Percentiles rank a stretch among this genome's conserved stretches.
Conservation (phyloP, 2,113 vertebrate species). For the Asarcornis scutulata region DNA sequence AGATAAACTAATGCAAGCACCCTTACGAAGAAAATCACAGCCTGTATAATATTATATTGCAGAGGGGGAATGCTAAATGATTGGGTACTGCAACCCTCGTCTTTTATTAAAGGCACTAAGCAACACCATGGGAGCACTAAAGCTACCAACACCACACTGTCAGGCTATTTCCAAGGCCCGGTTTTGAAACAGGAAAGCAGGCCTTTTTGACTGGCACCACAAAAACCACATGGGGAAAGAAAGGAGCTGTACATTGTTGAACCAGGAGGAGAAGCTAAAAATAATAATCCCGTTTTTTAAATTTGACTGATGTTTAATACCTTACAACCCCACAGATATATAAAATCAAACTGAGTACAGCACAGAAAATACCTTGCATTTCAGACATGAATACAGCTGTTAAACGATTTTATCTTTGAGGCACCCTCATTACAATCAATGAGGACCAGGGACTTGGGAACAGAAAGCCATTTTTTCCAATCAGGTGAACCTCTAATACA, state of each 20-base stretch:
- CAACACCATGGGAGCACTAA: not conserved
- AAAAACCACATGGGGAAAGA: not conserved
- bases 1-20: not conserved
- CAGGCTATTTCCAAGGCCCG: not conserved
- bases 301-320: not conserved
- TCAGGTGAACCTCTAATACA: not conserved
- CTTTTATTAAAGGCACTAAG: not conserved
- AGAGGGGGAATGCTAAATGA: not conserved
- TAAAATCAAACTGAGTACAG: not conserved
- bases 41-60: not conserved
- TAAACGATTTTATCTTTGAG: not conserved
- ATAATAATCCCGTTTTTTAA: not conserved
- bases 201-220: not conserved
- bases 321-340: not conserved
- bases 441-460: not conserved
- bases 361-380: not conserved
- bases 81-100: not conserved
- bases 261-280: not conserved
- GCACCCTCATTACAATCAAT: not conserved
- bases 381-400: not conserved
- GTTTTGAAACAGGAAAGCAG: not conserved
- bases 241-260: not conserved
- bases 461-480: not conserved
- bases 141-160: not conserved
- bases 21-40: not conserved